Conservation (phyloP, 2,888 invertebrate genomes). For the Campaea margaritaria region DNA sequence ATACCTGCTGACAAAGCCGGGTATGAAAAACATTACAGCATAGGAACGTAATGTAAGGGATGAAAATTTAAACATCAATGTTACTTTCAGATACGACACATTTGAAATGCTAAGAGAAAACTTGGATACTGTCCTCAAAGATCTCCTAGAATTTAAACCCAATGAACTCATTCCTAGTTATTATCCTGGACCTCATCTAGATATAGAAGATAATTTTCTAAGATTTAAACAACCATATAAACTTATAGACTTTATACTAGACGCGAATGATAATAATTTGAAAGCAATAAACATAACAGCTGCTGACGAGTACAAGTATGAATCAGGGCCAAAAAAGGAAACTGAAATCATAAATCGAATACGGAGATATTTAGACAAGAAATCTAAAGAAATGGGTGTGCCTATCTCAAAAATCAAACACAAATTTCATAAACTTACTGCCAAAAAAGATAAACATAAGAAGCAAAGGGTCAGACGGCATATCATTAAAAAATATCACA, state of each 20-base stretch:
- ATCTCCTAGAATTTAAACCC: constrained; percentile 86
- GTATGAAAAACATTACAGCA: constrained; percentile 46
- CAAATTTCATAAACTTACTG: constrained; percentile 46
- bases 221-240: constrained; percentile 35
- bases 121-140: constrained; percentile 88
- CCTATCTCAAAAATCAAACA: constrained; percentile 52
- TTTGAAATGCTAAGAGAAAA: constrained; percentile 95
- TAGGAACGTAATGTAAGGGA: too few species aligned
- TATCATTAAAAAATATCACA: constrained; percentile 10
- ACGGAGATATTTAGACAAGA: constrained; percentile 68
- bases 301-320: constrained; percentile 41
- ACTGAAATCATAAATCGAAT: constrained; percentile 68
- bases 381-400: constrained; percentile 53
- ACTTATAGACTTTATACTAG: constrained; percentile 40
- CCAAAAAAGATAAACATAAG: constrained; percentile 22
- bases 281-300: constrained; percentile 47
- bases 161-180: constrained; percentile 57
- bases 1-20: constrained; percentile 95
- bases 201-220: constrained; percentile 62
- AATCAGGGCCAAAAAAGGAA: constrained; percentile 43
- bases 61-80: background rate
- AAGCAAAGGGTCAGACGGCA: constrained; percentile 39
- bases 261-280: constrained; percentile 43
- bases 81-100: constrained; percentile 88
- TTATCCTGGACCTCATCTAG: constrained; percentile 72